Conservation (phyloP, 2,888 invertebrate species). For the Drosophila pseudotalamancana region DNA sequence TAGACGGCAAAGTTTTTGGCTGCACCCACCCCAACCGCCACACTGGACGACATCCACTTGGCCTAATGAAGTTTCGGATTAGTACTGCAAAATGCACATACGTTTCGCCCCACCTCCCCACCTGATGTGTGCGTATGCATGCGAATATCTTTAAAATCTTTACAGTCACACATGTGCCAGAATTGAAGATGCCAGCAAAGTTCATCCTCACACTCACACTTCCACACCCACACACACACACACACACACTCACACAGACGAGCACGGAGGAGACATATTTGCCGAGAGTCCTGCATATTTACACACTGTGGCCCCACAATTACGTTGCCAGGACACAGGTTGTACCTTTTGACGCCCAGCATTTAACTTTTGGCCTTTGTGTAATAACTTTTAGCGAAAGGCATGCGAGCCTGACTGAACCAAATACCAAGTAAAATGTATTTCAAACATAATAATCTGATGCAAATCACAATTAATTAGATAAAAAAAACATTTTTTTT, state of each 20-base stretch:
- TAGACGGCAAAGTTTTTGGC: slow-evolving; percentile 47
- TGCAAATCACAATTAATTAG: not conserved
- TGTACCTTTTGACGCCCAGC: slow-evolving; percentile 43
- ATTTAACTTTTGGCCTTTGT: slow-evolving; percentile 51
- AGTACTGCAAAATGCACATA: slow-evolving; percentile 27
- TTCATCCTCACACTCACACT: not conserved
- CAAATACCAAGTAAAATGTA: not conserved
- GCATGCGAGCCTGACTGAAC: not conserved
- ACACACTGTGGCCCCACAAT: slow-evolving; percentile 26
- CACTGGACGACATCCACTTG: slow-evolving; percentile 46
- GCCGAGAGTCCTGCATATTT: slow-evolving; percentile 32
- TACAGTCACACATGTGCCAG: slow-evolving; percentile 22
- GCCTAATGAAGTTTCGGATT: slow-evolving; percentile 65
- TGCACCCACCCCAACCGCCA: not conserved
- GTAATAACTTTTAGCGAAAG: slow-evolving; percentile 23
- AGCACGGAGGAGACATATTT: not conserved
- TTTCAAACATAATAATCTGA: slow-evolving; percentile 2
- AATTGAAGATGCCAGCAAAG: slow-evolving; percentile 11
- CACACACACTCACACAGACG: not conserved
- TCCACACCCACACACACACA: no score
- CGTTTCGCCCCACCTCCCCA: slow-evolving; percentile 2
- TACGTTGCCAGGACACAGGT: slow-evolving; percentile 27
- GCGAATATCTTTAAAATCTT: slow-evolving; percentile 22
- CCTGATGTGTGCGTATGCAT: not conserved
- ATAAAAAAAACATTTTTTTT: not conserved